Evolutionary conservation across 2,797 vertebrate species (phyloP).

Genomic region (Melanotaenia parkinsoni): DNA sequence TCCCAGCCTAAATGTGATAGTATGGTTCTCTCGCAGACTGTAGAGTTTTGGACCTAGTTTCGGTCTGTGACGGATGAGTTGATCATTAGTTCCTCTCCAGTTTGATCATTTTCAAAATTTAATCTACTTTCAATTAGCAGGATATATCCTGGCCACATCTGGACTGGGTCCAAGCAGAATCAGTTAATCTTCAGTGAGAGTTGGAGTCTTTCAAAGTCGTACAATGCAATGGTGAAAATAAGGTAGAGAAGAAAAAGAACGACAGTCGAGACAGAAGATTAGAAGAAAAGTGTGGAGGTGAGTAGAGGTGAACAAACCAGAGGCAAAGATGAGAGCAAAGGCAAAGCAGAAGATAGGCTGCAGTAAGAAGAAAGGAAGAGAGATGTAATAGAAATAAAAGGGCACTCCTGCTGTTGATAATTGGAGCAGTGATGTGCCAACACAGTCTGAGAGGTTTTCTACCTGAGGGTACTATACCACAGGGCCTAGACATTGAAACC

Average conservation of each 20-base stretch:
- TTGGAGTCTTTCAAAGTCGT: slow-evolving; percentile 22
- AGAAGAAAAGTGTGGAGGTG: slow-evolving; percentile 51
- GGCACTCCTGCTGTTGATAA: slow-evolving; percentile 75
- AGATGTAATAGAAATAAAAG: slow-evolving; percentile 72
- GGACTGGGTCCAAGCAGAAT: slow-evolving; percentile 13
- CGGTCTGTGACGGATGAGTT: slow-evolving; percentile 33
- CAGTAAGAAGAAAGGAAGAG: slow-evolving; percentile 56
- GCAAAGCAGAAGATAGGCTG: slow-evolving; percentile 42
- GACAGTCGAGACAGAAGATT: slow-evolving; percentile 58
- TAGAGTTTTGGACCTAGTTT: slow-evolving; percentile 37
- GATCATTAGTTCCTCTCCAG: slow-evolving; percentile 52
- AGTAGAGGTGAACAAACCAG: slow-evolving; percentile 53
- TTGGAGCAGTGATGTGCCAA: slow-evolving; percentile 72
- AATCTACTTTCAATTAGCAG: slow-evolving; percentile 43
- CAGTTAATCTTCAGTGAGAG: slow-evolving; percentile 40
- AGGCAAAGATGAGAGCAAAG: slow-evolving; percentile 40
- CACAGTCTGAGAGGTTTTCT: slow-evolving; percentile 70
- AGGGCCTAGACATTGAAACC: slow-evolving; percentile 65
- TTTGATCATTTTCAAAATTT: slow-evolving; percentile 46
- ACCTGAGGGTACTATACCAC: slow-evolving; percentile 66
- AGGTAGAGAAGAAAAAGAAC: slow-evolving; percentile 4
- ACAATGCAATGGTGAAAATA: slow-evolving; percentile 20
- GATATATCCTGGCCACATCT: slow-evolving; percentile 30
- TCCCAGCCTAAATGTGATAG: slow-evolving; percentile 43
- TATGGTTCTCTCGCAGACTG: slow-evolving; percentile 39